Evolutionary conservation across 2,888 invertebrate species (phyloP).

Genomic region (Pandemis heparana): DNA sequence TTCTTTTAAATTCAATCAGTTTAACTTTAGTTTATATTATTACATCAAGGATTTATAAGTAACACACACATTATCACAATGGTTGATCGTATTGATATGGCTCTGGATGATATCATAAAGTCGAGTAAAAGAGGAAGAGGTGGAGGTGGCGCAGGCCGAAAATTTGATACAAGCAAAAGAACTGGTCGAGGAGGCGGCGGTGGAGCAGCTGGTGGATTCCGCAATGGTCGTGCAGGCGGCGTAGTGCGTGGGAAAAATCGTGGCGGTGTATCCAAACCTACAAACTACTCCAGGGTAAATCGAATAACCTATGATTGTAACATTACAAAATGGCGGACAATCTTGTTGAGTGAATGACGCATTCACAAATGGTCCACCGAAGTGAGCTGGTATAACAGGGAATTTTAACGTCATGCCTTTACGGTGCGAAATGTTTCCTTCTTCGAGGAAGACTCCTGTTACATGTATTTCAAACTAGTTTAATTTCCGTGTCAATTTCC

Average conservation of each 20-base stretch:
- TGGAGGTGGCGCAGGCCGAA: conserved; percentile 83
- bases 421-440: conserved; percentile 32
- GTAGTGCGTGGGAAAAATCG: conserved; percentile 90
- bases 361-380: conserved; percentile 46
- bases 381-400: conserved; percentile 23
- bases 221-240: conserved; percentile 84
- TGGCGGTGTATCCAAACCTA: conserved; percentile 88
- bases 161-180: conserved; percentile 73
- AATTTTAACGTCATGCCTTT: conserved; percentile 30
- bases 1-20: not conserved
- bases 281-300: conserved; percentile 89
- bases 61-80: conserved; percentile 81
- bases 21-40: not conserved
- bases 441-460: conserved; percentile 25
- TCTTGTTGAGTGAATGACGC: conserved; percentile 75
- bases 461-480: conserved; percentile 28
- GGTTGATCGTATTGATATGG: conserved; percentile 98
- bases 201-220: conserved; percentile 74
- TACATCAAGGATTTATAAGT: not conserved
- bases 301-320: conserved; percentile 70
- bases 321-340: conserved; percentile 81
- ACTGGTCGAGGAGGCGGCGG: conserved; percentile 76
- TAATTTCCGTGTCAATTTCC: conserved; percentile 26
- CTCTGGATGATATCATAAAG: conserved; percentile 98
- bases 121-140: conserved; percentile 89